Evolutionary conservation across 2,888 invertebrate genomes (phyloP).

Genomic region (Eupithecia subumbrata): DNA sequence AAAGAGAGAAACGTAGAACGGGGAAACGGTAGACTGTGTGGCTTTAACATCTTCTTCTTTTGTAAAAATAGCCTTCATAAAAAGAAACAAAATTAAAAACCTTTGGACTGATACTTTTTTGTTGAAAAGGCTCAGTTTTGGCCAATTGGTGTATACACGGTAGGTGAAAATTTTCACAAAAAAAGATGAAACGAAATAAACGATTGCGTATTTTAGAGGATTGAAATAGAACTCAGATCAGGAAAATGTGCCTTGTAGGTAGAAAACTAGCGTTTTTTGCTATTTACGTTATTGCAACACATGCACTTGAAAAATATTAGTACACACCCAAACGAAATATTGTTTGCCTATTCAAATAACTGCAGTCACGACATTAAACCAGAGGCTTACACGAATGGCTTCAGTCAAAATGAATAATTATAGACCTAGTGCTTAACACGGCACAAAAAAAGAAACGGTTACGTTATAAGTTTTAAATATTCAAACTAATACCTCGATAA

Average conservation of each 20-base stretch:
- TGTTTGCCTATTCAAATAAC: constrained; percentile 6
- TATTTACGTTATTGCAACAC: neutral
- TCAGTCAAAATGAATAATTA: constrained; percentile 46
- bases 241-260: neutral
- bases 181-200: too few relatives aligned
- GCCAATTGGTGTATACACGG: too few relatives aligned
- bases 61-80: neutral
- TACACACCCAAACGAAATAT: constrained; percentile 7
- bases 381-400: constrained; percentile 51
- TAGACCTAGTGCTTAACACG: constrained; percentile 14
- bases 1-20: neutral
- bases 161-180: too few relatives aligned
- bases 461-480: neutral
- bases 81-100: neutral
- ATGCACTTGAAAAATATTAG: constrained; percentile 3
- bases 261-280: neutral
- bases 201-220: too few relatives aligned
- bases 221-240: too few relatives aligned
- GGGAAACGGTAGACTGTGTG: neutral
- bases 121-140: too few relatives aligned
- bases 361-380: constrained; percentile 44
- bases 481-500: too few relatives aligned
- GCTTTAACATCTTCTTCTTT: neutral
- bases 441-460: neutral
- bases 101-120: too few relatives aligned